Evolutionary conservation across 1,140 invertebrate genomes (phyloP).

Genomic region (Drosophila parabipectinata): DNA sequence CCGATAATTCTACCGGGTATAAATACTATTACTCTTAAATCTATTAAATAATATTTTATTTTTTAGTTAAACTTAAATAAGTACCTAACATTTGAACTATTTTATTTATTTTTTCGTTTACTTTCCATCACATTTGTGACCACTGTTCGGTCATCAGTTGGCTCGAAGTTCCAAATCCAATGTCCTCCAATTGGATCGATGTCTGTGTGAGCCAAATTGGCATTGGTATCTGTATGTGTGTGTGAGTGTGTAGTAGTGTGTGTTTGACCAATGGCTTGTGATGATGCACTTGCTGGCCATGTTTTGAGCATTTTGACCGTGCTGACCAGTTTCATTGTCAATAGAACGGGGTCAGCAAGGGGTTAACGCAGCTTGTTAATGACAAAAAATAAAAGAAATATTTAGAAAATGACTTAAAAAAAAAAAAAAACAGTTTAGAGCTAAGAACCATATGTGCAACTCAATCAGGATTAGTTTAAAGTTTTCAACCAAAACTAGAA

Average conservation of each 20-base stretch:
- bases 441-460: neutral
- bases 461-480: neutral
- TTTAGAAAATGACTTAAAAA: neutral
- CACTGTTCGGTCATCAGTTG: conserved; percentile 34
- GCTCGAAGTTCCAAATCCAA: conserved; percentile 10
- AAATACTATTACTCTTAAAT: too few species aligned
- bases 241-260: neutral
- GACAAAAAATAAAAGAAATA: neutral
- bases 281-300: conserved; percentile 23
- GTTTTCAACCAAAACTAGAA: neutral
- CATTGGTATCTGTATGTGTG: neutral
- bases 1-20: too few species aligned
- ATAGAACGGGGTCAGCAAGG: conserved; percentile 21
- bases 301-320: conserved; percentile 41
- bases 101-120: neutral
- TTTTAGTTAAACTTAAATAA: too few species aligned
- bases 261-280: conserved; percentile 2
- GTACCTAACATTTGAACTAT: neutral
- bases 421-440: neutral
- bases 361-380: conserved; percentile 6
- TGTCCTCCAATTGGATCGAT: conserved; percentile 29
- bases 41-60: too few species aligned
- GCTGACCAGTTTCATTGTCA: conserved; percentile 57
- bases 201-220: conserved; percentile 6
- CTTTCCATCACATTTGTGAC: neutral